These are phyloP conservation scores for Diadromus collaris DNA, from an alignment of 2,888 invertebrate genomes.

Conservation along the genomic window DNA sequence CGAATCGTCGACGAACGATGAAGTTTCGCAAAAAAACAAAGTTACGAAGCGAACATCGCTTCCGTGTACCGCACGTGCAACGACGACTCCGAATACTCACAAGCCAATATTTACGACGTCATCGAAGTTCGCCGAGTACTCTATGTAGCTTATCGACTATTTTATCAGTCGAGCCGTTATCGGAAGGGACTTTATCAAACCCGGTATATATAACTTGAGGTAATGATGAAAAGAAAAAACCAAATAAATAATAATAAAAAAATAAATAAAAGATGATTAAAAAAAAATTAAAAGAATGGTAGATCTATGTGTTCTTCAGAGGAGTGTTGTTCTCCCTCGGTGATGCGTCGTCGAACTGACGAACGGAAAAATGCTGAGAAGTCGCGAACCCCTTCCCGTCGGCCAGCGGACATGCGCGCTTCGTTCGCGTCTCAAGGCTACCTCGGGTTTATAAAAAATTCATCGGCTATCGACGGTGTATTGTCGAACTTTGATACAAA, in stretches of 20 bases:
- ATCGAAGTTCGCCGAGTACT: background rate
- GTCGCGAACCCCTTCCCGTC: conserved; percentile 17
- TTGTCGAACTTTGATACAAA: conserved; percentile 40
- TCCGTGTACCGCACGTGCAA: background rate
- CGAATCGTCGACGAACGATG: background rate
- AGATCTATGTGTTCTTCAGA: background rate
- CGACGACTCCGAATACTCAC: background rate
- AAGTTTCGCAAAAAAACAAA: background rate
- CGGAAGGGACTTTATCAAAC: background rate
- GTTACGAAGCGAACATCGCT: background rate
- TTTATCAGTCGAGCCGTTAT: background rate
- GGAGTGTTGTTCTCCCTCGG: background rate
- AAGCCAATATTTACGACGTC: conserved; percentile 1
- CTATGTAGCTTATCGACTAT: background rate
- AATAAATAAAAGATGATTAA: background rate
- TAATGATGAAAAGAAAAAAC: background rate
- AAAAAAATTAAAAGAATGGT: background rate
- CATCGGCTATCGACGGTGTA: conserved; percentile 9
- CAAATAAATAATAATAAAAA: background rate
- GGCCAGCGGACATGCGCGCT: background rate
- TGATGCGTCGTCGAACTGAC: background rate
- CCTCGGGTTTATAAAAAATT: conserved; percentile 6
- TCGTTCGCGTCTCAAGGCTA: background rate
- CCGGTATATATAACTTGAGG: background rate
- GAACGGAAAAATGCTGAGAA: background rate